Conservation (phyloP, 2,888 invertebrate species). For the Lathronympha strigana region DNA sequence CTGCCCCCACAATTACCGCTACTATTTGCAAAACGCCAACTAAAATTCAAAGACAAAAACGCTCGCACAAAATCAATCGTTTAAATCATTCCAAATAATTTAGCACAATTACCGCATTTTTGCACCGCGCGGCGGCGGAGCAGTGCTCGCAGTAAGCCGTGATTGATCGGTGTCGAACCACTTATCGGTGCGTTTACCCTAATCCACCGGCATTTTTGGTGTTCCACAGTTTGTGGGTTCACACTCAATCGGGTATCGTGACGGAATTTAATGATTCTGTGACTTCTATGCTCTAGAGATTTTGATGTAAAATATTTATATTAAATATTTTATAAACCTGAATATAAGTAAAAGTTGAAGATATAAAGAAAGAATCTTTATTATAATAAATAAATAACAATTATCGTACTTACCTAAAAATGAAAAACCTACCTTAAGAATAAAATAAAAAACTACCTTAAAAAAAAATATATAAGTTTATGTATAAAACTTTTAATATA, state of each 20-base stretch:
- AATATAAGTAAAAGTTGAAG: too few species aligned
- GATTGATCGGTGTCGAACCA: constrained; percentile 54
- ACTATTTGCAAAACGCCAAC: not conserved
- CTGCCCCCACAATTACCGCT: not conserved
- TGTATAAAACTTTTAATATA: too few species aligned
- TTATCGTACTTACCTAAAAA: too few species aligned
- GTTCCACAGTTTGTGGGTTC: constrained; percentile 27
- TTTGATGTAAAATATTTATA: too few species aligned
- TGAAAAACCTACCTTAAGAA: too few species aligned
- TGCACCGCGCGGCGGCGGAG: constrained; percentile 47
- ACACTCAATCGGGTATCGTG: constrained; percentile 22
- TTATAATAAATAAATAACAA: too few species aligned
- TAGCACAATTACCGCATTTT: constrained; percentile 32
- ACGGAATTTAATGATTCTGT: constrained; percentile 8
- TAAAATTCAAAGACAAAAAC: not conserved
- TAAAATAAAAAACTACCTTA: too few species aligned
- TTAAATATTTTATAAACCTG: too few species aligned
- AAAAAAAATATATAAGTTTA: too few species aligned
- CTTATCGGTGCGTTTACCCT: constrained; percentile 55
- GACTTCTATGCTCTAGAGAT: constrained; percentile 1
- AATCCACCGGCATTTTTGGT: constrained; percentile 42
- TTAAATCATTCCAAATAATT: constrained; percentile 22
- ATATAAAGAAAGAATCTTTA: too few species aligned
- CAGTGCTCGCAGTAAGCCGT: constrained; percentile 37
- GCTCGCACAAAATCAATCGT: constrained; percentile 6